Percentiles rank a stretch among this genome's conserved stretches.
Conservation (phyloP, 2,113 vertebrate genomes). For the Hippoglossus stenolepis region DNA sequence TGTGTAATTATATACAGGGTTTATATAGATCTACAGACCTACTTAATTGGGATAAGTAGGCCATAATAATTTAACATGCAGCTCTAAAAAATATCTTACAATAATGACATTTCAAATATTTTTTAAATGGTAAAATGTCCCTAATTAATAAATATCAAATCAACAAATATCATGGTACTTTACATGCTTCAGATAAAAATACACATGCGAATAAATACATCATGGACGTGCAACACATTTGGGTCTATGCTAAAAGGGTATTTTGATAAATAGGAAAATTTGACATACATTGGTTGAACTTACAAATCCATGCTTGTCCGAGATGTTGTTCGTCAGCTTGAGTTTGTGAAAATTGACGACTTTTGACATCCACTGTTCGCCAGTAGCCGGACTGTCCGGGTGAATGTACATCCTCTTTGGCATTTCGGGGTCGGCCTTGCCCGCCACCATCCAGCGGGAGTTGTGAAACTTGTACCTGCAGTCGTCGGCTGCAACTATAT, state of each 20-base stretch:
- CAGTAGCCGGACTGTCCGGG: conserved; percentile 97
- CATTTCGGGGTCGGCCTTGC: conserved; percentile 99
- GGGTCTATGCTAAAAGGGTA: conserved; percentile 27
- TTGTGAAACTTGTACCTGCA: conserved; percentile 99
- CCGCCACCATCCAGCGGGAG: conserved; percentile 99
- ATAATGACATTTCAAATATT: background rate
- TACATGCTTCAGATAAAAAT: background rate
- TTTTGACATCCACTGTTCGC: conserved; percentile 99
- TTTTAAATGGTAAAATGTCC: background rate
- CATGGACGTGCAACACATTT: background rate
- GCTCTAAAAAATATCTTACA: background rate
- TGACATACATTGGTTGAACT: conserved; percentile 84
- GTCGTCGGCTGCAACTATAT: conserved; percentile 98
- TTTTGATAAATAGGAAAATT: conserved; percentile 71
- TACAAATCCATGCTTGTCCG: conserved; percentile 99
- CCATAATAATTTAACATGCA: background rate
- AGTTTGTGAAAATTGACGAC: conserved; percentile 99
- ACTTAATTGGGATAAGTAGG: background rate
- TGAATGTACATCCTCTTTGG: conserved; percentile 99
- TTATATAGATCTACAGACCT: background rate
- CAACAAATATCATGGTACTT: background rate
- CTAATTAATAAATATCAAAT: background rate
- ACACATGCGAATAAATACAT: conserved; percentile 1
- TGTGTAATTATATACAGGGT: background rate
- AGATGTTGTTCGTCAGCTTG: conserved; percentile 99